A percentile compares a stretch with the other conserved stretches of the same genome.
These are phyloP conservation scores for Dendroctonus valens DNA, from an alignment of 1,140 invertebrate species.

Conservation along the genomic window DNA sequence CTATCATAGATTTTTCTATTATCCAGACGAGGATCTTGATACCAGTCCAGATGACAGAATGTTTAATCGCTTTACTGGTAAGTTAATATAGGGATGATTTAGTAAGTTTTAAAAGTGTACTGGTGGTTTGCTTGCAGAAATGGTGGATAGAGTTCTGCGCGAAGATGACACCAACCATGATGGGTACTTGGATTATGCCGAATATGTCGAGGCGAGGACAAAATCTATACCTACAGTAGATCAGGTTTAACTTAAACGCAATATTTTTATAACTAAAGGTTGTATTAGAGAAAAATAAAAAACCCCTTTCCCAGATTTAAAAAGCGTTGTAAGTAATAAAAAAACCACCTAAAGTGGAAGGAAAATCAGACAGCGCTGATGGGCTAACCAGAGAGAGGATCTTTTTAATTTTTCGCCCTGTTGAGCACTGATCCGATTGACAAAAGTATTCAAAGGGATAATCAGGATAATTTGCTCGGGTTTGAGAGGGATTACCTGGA, in stretches of 20 bases:
- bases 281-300: too few species aligned
- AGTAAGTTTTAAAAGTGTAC: slow-evolving; percentile 5
- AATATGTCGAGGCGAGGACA: slow-evolving; percentile 65
- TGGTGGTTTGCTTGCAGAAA: slow-evolving; percentile 54
- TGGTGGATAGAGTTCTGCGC: slow-evolving; percentile 75
- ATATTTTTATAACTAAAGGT: too few species aligned
- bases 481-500: slow-evolving; percentile 21
- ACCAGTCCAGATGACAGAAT: slow-evolving; percentile 38
- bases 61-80: slow-evolving; percentile 55
- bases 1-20: slow-evolving; percentile 32
- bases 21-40: slow-evolving; percentile 35
- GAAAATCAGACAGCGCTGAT: too few species aligned
- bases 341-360: too few species aligned
- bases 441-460: slow-evolving; percentile 28
- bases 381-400: slow-evolving; percentile 17
- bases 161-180: slow-evolving; percentile 79
- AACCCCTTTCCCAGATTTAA: too few species aligned
- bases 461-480: slow-evolving; percentile 22
- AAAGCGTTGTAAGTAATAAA: too few species aligned
- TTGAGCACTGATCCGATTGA: slow-evolving; percentile 16
- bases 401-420: slow-evolving; percentile 26
- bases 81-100: slow-evolving; percentile 26
- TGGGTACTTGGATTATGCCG: slow-evolving; percentile 78
- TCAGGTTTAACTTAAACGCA: background rate
- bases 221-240: slow-evolving; percentile 29